These are phyloP conservation scores for Clunio marinus DNA, from an alignment of 2,888 invertebrate genomes.

Conservation along the genomic window DNA sequence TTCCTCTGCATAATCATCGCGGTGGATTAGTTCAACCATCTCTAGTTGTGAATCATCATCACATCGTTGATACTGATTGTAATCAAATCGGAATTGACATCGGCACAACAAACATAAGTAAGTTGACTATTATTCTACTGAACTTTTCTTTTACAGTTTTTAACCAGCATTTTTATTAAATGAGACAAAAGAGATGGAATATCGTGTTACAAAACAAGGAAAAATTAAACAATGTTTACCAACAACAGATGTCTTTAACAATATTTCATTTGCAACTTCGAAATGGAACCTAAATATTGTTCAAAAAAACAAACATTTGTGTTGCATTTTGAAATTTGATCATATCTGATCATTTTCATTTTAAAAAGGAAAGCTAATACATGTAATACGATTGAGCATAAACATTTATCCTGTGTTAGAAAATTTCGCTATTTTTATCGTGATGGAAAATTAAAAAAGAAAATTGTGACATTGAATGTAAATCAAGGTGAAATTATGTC, in stretches of 20 bases:
- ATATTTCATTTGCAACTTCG: not conserved
- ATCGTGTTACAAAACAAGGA: not conserved
- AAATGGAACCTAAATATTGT: too few species aligned
- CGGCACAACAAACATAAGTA: constrained; percentile 30
- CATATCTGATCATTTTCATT: not conserved
- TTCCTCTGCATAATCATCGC: constrained; percentile 56
- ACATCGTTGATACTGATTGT: constrained; percentile 45
- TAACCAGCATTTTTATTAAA: too few species aligned
- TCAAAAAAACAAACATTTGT: not conserved
- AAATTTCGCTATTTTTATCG: too few species aligned
- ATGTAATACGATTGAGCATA: too few species aligned
- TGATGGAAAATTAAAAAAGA: too few species aligned
- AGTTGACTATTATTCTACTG: not conserved
- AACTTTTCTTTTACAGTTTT: too few species aligned
- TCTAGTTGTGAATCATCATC: constrained; percentile 59
- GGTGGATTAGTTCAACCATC: constrained; percentile 60
- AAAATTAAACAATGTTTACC: not conserved
- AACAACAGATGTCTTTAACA: constrained; percentile 15
- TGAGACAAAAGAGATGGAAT: not conserved
- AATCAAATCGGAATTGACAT: constrained; percentile 43
- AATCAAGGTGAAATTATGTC: too few species aligned
- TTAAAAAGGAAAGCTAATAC: too few species aligned
- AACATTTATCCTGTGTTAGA: too few species aligned
- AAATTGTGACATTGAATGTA: too few species aligned
- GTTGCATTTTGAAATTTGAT: not conserved